Percentiles rank a stretch among this genome's conserved stretches.
Evolutionary conservation across 2,113 vertebrate genomes (phyloP).

Genomic region (Ctenodactylus gundi): DNA sequence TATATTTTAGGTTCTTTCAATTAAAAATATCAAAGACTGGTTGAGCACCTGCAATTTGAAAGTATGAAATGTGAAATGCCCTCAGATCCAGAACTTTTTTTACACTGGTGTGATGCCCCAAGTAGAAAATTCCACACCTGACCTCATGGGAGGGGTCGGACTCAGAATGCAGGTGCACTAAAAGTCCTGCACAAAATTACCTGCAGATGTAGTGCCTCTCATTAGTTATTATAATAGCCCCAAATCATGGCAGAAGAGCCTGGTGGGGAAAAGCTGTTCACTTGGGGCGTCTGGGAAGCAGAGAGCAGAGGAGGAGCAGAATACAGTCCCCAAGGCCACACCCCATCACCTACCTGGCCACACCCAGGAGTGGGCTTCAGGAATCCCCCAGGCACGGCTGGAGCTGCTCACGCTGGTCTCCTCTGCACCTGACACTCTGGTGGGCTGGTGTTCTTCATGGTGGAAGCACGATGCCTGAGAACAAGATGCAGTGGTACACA

Average conservation of each 20-base stretch:
- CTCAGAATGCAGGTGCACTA: neutral
- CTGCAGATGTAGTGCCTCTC: neutral
- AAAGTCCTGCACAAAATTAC: neutral
- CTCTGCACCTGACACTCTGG: too few species aligned
- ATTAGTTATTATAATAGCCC: too few species aligned
- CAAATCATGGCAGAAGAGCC: neutral
- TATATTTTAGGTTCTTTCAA: neutral
- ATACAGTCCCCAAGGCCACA: neutral
- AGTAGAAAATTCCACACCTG: neutral
- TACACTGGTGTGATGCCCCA: too few species aligned
- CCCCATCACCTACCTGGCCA: neutral
- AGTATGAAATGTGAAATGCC: neutral
- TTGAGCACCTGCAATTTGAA: neutral
- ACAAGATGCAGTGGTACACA: too few species aligned
- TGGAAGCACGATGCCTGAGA: too few species aligned
- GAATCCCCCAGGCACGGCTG: too few species aligned
- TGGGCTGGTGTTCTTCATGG: too few species aligned
- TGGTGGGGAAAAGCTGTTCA: neutral
- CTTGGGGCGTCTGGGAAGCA: neutral
- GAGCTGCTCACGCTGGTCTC: too few species aligned
- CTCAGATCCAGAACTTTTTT: neutral
- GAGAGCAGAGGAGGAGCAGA: neutral
- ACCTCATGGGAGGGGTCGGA: neutral
- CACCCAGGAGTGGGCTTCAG: too few species aligned
- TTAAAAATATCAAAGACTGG: neutral